Base-by-base conservation (phyloP, 2,888 invertebrate species). In the Drosophila antonietae region DNA sequence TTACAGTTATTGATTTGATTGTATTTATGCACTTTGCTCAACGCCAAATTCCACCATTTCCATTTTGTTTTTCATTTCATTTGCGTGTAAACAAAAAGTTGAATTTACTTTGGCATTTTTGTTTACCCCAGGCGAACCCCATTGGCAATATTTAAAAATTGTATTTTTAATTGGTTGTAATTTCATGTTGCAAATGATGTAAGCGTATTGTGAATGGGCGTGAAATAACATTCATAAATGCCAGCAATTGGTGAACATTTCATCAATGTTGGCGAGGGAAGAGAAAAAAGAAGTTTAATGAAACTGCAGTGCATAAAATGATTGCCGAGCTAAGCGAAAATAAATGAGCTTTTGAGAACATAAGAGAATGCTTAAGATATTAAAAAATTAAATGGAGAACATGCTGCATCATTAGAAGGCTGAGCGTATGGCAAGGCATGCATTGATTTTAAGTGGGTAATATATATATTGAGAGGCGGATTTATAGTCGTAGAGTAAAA, bases 121-220 rank as follows among this genome's bases (percentile, higher is more conserved):
- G 73, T 73, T 80, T 80, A 63, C 80, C 33, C 53, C 31, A 47
- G 43, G 20, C 51, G 61, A 58, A 55, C 43, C 28, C 71, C 67
- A 52, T 43, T 66, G 68, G 71, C 72, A 76, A 68, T 73, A 76
- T 70, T 75, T 80, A 51, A 67, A 68, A 84, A 83, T 79, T 84
- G 80, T 68, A 70, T 84, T 37, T 15, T 37, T 10, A 79, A 84
- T 76, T 74, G 68, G 70, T 18, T 49, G 49, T 65, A 20, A 20
- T 20, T 20, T 20, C 20, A 20, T 20, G 20, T 20, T 20, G 20
- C 20, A 20, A 20, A 20, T 20, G 39, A 44, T 28, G 23, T 46
- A 51, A 20, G 41, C 15, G 43, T 44, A 10, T 28, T 47, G 14
- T 9, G 46, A 37, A 23, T 33, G 53, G 23, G 37, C 39, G 15